Evolutionary conservation across 2,113 vertebrate genomes (phyloP).

Genomic region (Bothrops jararaca): DNA sequence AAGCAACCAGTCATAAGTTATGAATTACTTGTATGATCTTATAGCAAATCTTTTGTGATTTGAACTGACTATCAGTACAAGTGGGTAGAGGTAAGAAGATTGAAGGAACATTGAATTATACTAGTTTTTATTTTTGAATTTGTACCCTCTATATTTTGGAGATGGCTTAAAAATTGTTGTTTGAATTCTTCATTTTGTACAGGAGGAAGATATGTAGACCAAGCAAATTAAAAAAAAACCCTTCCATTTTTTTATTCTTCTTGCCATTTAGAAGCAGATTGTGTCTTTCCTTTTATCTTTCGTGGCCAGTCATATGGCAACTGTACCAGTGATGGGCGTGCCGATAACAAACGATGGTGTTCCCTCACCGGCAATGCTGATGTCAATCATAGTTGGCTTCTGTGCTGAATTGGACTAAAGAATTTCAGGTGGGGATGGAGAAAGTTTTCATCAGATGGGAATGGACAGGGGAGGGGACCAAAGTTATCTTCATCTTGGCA

Average conservation of each 20-base stretch:
- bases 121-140: not conserved
- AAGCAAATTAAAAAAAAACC: not conserved
- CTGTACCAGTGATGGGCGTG: not conserved
- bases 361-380: not conserved
- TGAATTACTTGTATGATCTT: not conserved
- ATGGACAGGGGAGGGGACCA: not conserved
- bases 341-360: not conserved
- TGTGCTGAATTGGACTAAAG: not conserved
- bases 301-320: not conserved
- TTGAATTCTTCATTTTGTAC: not conserved
- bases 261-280: not conserved
- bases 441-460: not conserved
- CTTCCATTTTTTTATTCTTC: not conserved
- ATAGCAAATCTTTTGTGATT: not conserved
- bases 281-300: constrained; percentile 15
- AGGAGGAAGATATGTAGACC: not conserved
- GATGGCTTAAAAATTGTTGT: not conserved
- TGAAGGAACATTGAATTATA: not conserved
- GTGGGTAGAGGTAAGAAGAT: not conserved
- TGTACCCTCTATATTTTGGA: not conserved
- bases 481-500: not conserved
- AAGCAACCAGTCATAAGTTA: not conserved
- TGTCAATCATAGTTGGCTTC: not conserved
- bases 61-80: not conserved
- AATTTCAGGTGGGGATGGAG: not conserved